Base-by-base conservation (phyloP, 2,888 invertebrate genomes). In the Orchestes rusci region DNA sequence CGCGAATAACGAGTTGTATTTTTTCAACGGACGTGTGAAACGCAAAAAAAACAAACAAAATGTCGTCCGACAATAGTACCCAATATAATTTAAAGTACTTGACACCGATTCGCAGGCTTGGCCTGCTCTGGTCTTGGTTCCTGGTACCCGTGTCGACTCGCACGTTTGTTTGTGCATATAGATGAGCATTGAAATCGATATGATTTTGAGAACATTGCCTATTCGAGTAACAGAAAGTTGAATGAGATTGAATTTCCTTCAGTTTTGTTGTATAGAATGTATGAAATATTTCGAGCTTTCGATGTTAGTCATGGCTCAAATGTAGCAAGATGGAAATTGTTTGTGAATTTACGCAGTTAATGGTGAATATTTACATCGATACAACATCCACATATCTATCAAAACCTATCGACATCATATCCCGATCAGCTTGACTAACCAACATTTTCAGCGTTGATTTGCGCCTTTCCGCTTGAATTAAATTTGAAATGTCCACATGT, bases 91-190 rank as follows among this genome's bases (percentile, higher is more conserved):
- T 35, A 45, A 45, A 39, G 47, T 47, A 47, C 48, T 48, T 48
- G 48, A 48, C 48, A 48, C 43, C 43, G 48, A 48, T 48, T 40
- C 33, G 36, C 43, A 39, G 48, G 48, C 43, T 39, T 36, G 43
- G 43, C 29, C 43, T n/a, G n/a, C n/a, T n/a, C n/a, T n/a, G n/a
- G n/a, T n/a, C n/a, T 10, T 23, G 48, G 43, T 48, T 48, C 48
- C 48, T 48, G 48, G 43, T 48, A 48, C 48, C 43, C 39, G 31
- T 31, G 20, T 19, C 12, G 13, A 36, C 36, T 19, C 20, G 36
- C 15, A 16, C 36, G 36, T 36, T 23, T 20, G 20, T 12, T n/a
- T n/a, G n/a, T n/a, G n/a, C n/a, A n/a, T n/a, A n/a, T n/a, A n/a
- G n/a, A n/a, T n/a, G n/a, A n/a, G n/a, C n/a, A n/a, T 23, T 5